These are phyloP conservation scores for Mesoclemmys tuberculata DNA, from an alignment of 2,113 vertebrate genomes.

Conservation along the genomic window DNA sequence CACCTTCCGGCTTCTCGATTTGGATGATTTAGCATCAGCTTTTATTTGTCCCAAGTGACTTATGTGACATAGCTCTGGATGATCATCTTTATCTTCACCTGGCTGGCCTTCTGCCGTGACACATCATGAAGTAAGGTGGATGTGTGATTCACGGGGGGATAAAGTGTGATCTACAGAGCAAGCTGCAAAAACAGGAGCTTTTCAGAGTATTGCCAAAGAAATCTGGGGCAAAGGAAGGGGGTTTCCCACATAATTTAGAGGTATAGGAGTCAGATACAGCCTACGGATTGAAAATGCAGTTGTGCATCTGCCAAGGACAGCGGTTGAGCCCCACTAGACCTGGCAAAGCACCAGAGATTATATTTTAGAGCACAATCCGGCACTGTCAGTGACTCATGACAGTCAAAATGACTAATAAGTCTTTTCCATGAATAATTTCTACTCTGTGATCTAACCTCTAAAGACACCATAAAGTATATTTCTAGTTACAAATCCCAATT, in stretches of 20 bases:
- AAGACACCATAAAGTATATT: not conserved
- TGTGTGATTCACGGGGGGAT: not conserved
- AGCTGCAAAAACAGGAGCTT: not conserved
- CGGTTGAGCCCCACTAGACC: not conserved
- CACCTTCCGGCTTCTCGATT: not conserved
- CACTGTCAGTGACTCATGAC: not conserved
- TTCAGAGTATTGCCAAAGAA: not conserved
- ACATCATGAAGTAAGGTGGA: not conserved
- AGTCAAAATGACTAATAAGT: not conserved
- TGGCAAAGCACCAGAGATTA: not conserved
- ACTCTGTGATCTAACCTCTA: not conserved
- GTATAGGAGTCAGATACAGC: not conserved
- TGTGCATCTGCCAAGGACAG: not conserved
- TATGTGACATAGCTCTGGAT: not conserved
- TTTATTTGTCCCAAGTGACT: not conserved
- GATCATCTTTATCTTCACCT: not conserved
- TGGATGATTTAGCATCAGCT: not conserved
- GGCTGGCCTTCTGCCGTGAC: not conserved
- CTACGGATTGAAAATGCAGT: not conserved
- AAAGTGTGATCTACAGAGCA: not conserved
- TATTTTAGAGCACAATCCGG: not conserved
- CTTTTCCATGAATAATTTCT: not conserved
- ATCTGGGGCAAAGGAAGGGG: not conserved
- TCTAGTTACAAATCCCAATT: not conserved
- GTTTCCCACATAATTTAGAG: not conserved